Evolutionary conservation across 2,113 vertebrate species (phyloP).

Genomic region (Catharus bicknelli): DNA sequence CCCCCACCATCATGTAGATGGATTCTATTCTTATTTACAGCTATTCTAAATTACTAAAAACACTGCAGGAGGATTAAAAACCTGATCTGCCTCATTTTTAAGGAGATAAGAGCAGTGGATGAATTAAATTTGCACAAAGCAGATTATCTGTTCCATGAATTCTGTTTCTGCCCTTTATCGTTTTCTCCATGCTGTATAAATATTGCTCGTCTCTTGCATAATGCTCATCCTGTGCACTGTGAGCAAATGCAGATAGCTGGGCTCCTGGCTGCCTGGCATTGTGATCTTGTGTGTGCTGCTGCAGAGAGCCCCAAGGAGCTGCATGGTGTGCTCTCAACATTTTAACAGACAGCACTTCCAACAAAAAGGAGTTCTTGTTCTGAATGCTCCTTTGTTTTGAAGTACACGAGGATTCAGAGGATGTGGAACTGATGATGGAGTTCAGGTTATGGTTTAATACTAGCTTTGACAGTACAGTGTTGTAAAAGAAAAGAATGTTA

Average conservation of each 20-base stretch:
- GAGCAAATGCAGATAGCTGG: slow-evolving; percentile 51
- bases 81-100: slow-evolving; percentile 42
- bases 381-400: slow-evolving; percentile 64
- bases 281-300: slow-evolving; percentile 61
- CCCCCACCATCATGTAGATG: neutral
- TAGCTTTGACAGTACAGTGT: neutral
- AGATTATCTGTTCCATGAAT: neutral
- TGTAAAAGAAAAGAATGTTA: neutral
- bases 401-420: slow-evolving; percentile 49
- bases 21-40: slow-evolving; percentile 43
- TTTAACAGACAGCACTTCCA: slow-evolving; percentile 48
- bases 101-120: slow-evolving; percentile 38
- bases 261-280: slow-evolving; percentile 58
- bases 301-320: slow-evolving; percentile 66
- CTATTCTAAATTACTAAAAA: slow-evolving; percentile 43
- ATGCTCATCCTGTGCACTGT: slow-evolving; percentile 4
- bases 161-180: neutral
- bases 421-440: slow-evolving; percentile 65
- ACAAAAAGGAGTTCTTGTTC: slow-evolving; percentile 64
- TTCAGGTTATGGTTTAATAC: slow-evolving; percentile 53
- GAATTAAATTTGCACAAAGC: slow-evolving; percentile 36
- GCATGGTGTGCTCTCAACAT: slow-evolving; percentile 50
- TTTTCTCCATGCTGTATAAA: slow-evolving; percentile 5
- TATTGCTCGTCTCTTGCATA: slow-evolving; percentile 42
- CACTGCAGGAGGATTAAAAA: slow-evolving; percentile 60